A percentile compares a stretch with the other conserved stretches of the same genome.
These are phyloP conservation scores for Tenthredo distinguenda DNA, from an alignment of 2,888 invertebrate species.

Conservation along the genomic window DNA sequence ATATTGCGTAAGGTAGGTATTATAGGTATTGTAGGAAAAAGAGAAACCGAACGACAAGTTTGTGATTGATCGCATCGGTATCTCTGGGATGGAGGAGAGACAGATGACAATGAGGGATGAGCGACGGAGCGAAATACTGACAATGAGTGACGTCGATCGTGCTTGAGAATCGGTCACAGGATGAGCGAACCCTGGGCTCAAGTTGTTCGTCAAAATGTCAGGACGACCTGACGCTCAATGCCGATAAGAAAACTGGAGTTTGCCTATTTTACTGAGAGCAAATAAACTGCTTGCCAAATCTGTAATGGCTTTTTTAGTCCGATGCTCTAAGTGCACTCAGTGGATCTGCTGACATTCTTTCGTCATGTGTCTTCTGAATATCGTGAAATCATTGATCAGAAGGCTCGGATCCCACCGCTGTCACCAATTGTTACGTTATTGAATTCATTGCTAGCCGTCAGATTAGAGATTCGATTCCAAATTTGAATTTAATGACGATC, in stretches of 20 bases:
- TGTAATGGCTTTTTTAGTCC: neutral
- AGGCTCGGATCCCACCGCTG: conserved; percentile 2
- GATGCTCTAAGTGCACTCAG: neutral
- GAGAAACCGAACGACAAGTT: conserved; percentile 1
- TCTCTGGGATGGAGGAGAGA: neutral
- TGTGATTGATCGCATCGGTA: conserved; percentile 35
- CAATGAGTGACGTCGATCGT: conserved; percentile 21
- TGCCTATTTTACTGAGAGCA: neutral
- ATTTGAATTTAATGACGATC: neutral
- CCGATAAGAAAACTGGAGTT: conserved; percentile 7
- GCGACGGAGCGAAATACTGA: conserved; percentile 4
- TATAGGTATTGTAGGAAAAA: conserved; percentile 13
- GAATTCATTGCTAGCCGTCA: neutral
- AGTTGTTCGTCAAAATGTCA: conserved; percentile 41
- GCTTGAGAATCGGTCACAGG: conserved; percentile 19
- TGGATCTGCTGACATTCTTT: neutral
- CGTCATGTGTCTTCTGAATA: neutral
- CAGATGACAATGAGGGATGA: conserved; percentile 34
- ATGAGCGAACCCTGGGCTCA: conserved; percentile 15
- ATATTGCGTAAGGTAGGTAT: neutral
- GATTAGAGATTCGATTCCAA: no score
- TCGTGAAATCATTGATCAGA: neutral
- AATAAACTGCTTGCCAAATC: neutral
- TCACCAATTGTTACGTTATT: neutral
- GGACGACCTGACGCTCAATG: neutral